phyloP scores from a whole-genome alignment of 2,113 vertebrate genomes.

The Thryonomys swinderianus region DNA sequence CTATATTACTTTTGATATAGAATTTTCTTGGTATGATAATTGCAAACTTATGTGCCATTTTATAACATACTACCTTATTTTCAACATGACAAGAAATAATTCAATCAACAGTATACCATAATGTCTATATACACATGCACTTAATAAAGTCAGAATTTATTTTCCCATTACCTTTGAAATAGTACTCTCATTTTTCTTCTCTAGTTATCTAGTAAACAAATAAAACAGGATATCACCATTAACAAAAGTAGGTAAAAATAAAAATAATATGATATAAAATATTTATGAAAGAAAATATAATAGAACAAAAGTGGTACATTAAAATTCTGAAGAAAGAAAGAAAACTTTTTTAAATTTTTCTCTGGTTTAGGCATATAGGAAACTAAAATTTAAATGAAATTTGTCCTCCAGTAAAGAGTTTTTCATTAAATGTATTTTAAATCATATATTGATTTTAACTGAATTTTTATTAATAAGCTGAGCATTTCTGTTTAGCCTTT shows the following conservation, averaged over 20 bases:
- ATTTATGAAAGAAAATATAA: neutral
- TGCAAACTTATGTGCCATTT: conserved; percentile 19
- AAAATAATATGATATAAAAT: neutral
- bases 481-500: neutral
- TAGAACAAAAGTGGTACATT: neutral
- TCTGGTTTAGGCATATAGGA: neutral
- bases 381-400: neutral
- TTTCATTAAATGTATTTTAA: neutral
- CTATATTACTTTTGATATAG: conserved; percentile 31
- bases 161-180: neutral
- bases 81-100: neutral
- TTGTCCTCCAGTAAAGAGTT: neutral
- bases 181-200: neutral
- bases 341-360: neutral
- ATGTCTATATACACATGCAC: neutral
- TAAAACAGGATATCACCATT: neutral
- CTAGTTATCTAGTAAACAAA: neutral
- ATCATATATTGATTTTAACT: neutral
- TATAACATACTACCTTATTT: conserved; percentile 36
- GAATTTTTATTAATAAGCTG: neutral
- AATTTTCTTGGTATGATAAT: conserved; percentile 14
- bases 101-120: neutral
- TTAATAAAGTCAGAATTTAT: neutral
- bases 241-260: conserved; percentile 44
- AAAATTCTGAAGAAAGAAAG: conserved; percentile 40